These are phyloP conservation scores for Drosophila serrata DNA, from an alignment of 1,140 invertebrate species.

Conservation along the genomic window DNA sequence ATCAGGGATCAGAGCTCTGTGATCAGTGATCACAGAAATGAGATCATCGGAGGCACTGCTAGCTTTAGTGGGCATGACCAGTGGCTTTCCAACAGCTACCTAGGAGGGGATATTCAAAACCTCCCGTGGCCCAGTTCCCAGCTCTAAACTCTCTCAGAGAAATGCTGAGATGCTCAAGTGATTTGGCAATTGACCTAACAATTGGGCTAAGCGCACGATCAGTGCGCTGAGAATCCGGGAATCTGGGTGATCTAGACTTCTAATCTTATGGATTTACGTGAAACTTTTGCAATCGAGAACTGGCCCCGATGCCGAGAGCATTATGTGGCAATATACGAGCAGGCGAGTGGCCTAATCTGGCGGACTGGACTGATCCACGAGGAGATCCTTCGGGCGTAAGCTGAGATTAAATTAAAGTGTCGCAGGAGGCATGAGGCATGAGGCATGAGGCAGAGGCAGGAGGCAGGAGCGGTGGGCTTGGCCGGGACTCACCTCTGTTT, in stretches of 20 bases:
- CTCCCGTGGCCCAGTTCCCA: constrained; percentile 25
- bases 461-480: constrained; percentile 32
- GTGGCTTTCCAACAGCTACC: constrained; percentile 44
- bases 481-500: constrained; percentile 42
- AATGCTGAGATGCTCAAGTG: constrained; percentile 45
- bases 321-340: constrained; percentile 80
- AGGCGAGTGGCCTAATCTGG: constrained; percentile 71
- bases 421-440: constrained; percentile 58
- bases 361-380: constrained; percentile 59
- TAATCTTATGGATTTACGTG: constrained; percentile 74
- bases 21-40: not conserved
- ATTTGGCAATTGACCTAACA: constrained; percentile 79
- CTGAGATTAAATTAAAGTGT: constrained; percentile 84
- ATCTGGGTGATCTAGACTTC: constrained; percentile 58
- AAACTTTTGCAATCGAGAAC: constrained; percentile 75
- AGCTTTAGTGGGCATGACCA: constrained; percentile 61
- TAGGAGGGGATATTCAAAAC: not conserved
- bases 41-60: constrained; percentile 37
- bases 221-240: constrained; percentile 3
- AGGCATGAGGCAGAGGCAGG: constrained; percentile 14
- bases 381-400: constrained; percentile 51
- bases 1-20: not conserved
- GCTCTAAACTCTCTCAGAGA: not conserved
- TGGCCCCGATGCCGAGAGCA: constrained; percentile 20
- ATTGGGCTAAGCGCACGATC: constrained; percentile 56